Percentiles rank a stretch among this genome's conserved stretches.
Conservation (phyloP, 2,888 invertebrate species). For the Podabrus alpinus region DNA sequence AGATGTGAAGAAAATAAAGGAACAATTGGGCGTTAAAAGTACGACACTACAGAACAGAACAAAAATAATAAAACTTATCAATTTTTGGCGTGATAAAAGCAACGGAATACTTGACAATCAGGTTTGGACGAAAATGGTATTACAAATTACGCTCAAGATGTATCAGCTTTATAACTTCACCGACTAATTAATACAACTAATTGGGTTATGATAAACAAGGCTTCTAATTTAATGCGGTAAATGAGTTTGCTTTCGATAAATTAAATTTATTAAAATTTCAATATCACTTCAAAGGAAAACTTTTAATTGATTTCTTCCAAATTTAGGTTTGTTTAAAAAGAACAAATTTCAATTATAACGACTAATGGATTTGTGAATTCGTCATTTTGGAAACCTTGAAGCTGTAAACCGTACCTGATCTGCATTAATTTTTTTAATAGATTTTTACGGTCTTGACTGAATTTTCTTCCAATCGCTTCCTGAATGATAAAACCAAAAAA, state of each 20-base stretch:
- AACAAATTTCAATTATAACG: too few species aligned
- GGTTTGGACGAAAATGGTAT: too few species aligned
- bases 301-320: not conserved
- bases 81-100: too few species aligned
- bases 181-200: not conserved
- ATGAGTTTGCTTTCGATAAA: not conserved
- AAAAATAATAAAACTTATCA: too few species aligned
- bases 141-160: not conserved
- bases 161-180: not conserved
- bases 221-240: not conserved
- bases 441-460: too few species aligned
- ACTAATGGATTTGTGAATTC: not conserved
- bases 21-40: too few species aligned
- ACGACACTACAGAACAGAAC: not conserved
- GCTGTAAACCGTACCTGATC: not conserved
- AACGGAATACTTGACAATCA: too few species aligned
- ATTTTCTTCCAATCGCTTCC: too few species aligned
- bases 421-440: not conserved
- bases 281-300: not conserved
- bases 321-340: not conserved
- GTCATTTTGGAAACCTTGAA: not conserved
- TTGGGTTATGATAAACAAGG: not conserved
- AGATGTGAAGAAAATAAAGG: too few species aligned
- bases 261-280: not conserved
- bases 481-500: too few species aligned